Percentiles rank a stretch among this genome's conserved stretches.
phyloP scores from a whole-genome alignment of 2,888 invertebrate species.

The Spialia ferax region DNA sequence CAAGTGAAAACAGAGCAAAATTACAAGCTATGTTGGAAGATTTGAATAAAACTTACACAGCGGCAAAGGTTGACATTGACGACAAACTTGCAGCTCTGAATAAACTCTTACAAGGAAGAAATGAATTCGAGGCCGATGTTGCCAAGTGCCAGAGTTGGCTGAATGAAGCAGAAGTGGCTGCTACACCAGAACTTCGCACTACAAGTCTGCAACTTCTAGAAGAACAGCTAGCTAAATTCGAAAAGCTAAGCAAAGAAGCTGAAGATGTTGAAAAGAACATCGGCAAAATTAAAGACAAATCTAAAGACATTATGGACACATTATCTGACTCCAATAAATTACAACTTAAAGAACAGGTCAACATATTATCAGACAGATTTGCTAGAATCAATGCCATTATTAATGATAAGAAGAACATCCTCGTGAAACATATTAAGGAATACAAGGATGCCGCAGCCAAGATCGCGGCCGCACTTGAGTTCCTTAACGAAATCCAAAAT shows the following conservation, averaged over 20 bases:
- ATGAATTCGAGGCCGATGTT: slow-evolving; percentile 93
- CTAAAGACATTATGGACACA: slow-evolving; percentile 92
- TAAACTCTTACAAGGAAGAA: slow-evolving; percentile 92
- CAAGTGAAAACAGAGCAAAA: slow-evolving; percentile 89
- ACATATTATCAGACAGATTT: slow-evolving; percentile 92
- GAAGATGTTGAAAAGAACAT: slow-evolving; percentile 90
- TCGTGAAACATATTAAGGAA: slow-evolving; percentile 93
- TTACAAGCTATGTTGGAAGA: slow-evolving; percentile 89
- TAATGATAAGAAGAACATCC: slow-evolving; percentile 90
- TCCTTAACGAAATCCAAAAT: slow-evolving; percentile 93
- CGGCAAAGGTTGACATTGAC: slow-evolving; percentile 90
- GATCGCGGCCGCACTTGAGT: slow-evolving; percentile 92
- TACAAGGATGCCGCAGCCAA: slow-evolving; percentile 93
- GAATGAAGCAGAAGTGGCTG: slow-evolving; percentile 95
- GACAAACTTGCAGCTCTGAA: slow-evolving; percentile 90
- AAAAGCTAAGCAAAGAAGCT: slow-evolving; percentile 91
- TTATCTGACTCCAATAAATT: slow-evolving; percentile 95
- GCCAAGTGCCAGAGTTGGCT: slow-evolving; percentile 95
- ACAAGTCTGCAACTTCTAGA: slow-evolving; percentile 94
- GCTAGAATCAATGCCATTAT: slow-evolving; percentile 91
- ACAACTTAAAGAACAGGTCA: slow-evolving; percentile 93
- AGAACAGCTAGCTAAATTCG: slow-evolving; percentile 95
- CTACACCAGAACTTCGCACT: slow-evolving; percentile 92
- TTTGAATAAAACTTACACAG: slow-evolving; percentile 90
- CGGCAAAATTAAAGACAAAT: slow-evolving; percentile 92